Evolutionary conservation across 2,113 vertebrate genomes (phyloP), one percentile per base, ranked within the genome.

Genomic region (Odocoileus virginianus): DNA sequence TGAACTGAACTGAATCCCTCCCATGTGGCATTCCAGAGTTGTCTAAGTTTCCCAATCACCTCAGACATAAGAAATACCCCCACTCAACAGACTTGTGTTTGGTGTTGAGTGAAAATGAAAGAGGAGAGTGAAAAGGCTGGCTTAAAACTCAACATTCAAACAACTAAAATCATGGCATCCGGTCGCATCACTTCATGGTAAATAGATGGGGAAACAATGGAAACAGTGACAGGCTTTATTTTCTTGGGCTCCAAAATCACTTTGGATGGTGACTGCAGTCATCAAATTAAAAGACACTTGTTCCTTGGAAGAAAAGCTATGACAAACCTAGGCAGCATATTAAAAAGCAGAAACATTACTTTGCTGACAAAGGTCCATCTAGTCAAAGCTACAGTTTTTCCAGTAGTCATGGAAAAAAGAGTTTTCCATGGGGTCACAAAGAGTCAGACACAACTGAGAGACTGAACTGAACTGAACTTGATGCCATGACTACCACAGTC

Each of bases 31-130:
- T 86, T 40, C 5, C 92, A 17, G 11, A 93, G 60, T 54, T 91
- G 81, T 92, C n/a, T 78, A 57, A 60, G 50, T 79, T 57, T 95
- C 45, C 43, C 52, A 76, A 8, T 58, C 36, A 82, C 33, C 6
- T 86, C 87, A 25, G 16, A 76, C 25, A 40, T 74, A 82, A 54
- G 36, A 89, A 57, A 91, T 61, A 52, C 36, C 36, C 17, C 25
- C 45, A 54, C n/a, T 36, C 64, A 54, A 67, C 47, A 93, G 36
- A 93, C 67, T 76, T 50, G 36, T 89, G n/a, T 78, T 91, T 81
- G n/a, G 10, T 27, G 11, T 85, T 82, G n/a, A 94, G 8, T 86
- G 67, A 40, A 71, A 71, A 36, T 71, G 67, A 71, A 19, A 71
- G 64, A 67, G 7, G 61, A 71, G 19, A 12, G n/a, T 23, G 67